Base-by-base conservation (phyloP, 2,797 vertebrate species). In the Muscicapa comitata region DNA sequence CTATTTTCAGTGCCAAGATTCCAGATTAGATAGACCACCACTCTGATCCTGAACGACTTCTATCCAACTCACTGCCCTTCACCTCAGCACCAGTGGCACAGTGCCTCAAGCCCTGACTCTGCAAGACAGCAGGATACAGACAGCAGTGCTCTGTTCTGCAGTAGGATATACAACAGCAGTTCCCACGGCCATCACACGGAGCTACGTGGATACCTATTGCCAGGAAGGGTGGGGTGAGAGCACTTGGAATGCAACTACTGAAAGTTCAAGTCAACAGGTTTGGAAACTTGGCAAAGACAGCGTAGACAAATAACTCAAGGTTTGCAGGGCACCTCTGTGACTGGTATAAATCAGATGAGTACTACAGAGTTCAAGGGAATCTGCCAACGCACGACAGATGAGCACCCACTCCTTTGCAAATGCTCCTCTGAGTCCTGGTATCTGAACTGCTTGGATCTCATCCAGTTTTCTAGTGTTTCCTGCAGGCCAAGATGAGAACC, bases 251-350 rank as follows among this genome's bases (percentile, higher is more conserved):
- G 61, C 75, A 83, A 2, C 54, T 66, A 67, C 70, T 86, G 75
- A 91, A 92, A 94, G 94, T 88, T 96, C 82, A 96, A 96, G 66
- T 96, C 82, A 93, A 91, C 79, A 81, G 85, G 79, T 94, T 90
- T 53, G 62, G 73, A 94, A 93, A 92, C 59, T 87, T 96, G 85
- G 94, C 89, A 92, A 90, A 70, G 93, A 38, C 72, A 61, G 26
- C 0, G 0, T 65, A 94, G 85, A 73, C 40, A 71, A 90, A 89
- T 68, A 91, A 55, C 38, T 53, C 59, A 16, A 94, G 57, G 85
- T 81, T 93, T 91, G 70, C 62, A 93, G 43, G 79, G 87, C 72
- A 95, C 79, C 73, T 84, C 62, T 61, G 35, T 65, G 70, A 58
- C 58, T 59, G 55, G 70, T 75, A 72, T 90, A 83, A 94, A 86